Evolutionary conservation across 2,113 vertebrate species (phyloP).

Genomic region (Cryptotis parvus): DNA sequence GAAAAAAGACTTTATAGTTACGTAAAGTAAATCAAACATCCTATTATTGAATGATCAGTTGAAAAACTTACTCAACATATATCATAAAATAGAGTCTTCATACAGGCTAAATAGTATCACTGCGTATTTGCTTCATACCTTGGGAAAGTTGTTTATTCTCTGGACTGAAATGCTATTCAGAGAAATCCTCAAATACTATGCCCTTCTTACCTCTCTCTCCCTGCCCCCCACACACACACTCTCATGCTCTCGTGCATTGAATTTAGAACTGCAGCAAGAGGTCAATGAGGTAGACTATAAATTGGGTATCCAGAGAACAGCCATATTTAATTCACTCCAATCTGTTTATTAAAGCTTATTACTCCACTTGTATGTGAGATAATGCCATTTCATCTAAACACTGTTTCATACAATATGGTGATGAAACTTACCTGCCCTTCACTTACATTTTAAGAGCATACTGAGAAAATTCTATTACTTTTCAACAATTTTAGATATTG

Average conservation of each 20-base stretch:
- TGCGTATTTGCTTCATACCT: not conserved
- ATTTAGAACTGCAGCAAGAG: not conserved
- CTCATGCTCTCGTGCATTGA: not conserved
- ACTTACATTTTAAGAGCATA: not conserved
- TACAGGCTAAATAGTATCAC: not conserved
- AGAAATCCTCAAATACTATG: not conserved
- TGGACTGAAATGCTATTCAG: not conserved
- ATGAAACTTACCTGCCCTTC: not conserved
- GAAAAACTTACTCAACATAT: not conserved
- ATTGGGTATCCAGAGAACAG: not conserved
- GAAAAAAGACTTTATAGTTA: not conserved
- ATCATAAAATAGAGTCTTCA: not conserved
- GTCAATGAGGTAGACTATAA: too few relatives aligned
- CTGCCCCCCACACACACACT: too few relatives aligned
- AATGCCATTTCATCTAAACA: not conserved
- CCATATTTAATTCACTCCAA: not conserved
- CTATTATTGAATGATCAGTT: not conserved
- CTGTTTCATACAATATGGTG: not conserved
- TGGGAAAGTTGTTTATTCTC: conserved; percentile 12
- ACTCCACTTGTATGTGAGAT: not conserved
- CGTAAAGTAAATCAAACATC: not conserved
- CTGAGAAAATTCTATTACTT: not conserved
- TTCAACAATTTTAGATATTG: not conserved
- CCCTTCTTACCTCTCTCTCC: not conserved
- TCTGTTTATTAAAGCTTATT: not conserved